Evolutionary conservation across 2,888 invertebrate species (phyloP), one percentile per base, ranked within the genome.

Genomic region (Harpalus rufipes): DNA sequence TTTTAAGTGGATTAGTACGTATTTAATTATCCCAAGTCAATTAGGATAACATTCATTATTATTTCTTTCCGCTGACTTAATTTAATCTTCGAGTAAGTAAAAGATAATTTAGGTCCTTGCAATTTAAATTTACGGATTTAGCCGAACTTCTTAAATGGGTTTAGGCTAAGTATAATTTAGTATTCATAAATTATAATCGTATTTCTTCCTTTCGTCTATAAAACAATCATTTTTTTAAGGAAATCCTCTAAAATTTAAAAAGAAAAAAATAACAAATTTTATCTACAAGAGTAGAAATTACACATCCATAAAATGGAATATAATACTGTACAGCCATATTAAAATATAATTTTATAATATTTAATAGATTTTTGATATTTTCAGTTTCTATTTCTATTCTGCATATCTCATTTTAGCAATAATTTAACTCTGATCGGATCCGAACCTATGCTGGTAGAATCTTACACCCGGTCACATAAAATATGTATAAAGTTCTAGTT

Each of bases 21-120:
- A 68, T 68, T 68, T 68, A 68, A 68, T 39, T 68, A 68, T 68
- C 68, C 32, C 8, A 12, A 14, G 32, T 25, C 68, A 68, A 68
- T 68, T 68, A 68, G 68, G 68, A 68, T 68, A 68, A 68, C 68
- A 68, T 68, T 68, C 68, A 32, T 68, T 68, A 68, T 68, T 68
- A 68, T 68, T 68, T 68, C 68, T 68, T 68, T 68, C 39, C 39
- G 12, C 39, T 39, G 68, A 39, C 68, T 39, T 68, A 68, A 39
- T 68, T 32, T 68, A 68, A 68, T 68, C 68, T 39, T 68, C n/a
- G 39, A 25, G 68, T 68, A 68, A 68, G 68, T 68, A 68, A 39
- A 68, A 63, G 63, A 32, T 10, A 68, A 39, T 68, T 68, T 68
- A 68, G 68, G 39, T 68, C 25, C 68, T 39, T 68, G 68, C 68